Evolutionary conservation across 2,113 vertebrate genomes (phyloP).

Genomic region (Dasyurus viverrinus): DNA sequence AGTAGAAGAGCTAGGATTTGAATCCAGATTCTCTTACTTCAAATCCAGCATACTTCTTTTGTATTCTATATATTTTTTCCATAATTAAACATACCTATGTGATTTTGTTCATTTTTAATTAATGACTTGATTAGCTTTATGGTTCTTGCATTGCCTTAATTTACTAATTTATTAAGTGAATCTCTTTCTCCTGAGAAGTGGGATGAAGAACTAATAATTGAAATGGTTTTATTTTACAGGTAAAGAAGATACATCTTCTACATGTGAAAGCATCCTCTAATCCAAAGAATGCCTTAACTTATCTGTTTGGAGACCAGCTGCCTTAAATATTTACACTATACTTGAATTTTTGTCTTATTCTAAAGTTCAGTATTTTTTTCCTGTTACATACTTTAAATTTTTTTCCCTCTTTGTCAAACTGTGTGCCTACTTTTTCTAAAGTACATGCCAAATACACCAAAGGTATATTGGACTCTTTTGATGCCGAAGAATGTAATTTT

Average conservation of each 20-base stretch:
- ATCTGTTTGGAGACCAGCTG: constrained; percentile 64
- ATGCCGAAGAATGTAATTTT: constrained; percentile 48
- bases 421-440: constrained; percentile 50
- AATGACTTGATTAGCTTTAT: background rate
- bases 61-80: background rate
- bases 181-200: background rate
- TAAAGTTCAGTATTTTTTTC: constrained; percentile 59
- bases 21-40: background rate
- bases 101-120: background rate
- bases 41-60: background rate
- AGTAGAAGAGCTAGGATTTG: background rate
- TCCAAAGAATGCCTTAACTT: constrained; percentile 71
- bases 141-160: background rate
- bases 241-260: constrained; percentile 74
- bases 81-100: background rate
- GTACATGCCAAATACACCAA: constrained; percentile 61
- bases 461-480: constrained; percentile 42
- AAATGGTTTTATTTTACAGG: constrained; percentile 83
- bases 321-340: constrained; percentile 72
- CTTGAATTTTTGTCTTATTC: constrained; percentile 58
- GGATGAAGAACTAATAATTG: constrained; percentile 66
- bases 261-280: constrained; percentile 66
- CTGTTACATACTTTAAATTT: constrained; percentile 54
- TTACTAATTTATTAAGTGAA: background rate
- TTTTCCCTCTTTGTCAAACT: constrained; percentile 31